Evolutionary conservation across 2,113 vertebrate species (phyloP).

Genomic region (Odocoileus hemionus): DNA sequence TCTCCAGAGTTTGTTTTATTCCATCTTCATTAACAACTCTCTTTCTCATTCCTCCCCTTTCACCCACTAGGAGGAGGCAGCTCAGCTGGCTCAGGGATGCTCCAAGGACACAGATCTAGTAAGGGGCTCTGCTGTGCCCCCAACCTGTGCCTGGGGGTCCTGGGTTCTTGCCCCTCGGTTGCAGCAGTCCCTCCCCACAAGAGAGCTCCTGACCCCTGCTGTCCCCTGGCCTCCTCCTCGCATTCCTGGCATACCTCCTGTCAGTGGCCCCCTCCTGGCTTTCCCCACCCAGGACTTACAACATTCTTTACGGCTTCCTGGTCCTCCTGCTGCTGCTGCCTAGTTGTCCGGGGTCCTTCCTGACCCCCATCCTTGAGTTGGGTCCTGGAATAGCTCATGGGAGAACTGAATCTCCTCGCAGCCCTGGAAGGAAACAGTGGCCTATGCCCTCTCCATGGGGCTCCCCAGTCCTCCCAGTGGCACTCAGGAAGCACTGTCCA

Average conservation of each 20-base stretch:
- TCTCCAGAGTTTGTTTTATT: not conserved
- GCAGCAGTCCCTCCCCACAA: not conserved
- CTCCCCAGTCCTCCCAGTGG: not conserved
- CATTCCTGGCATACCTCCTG: constrained; percentile 49
- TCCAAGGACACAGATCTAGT: not conserved
- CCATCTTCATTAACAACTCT: not conserved
- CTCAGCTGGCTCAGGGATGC: not conserved
- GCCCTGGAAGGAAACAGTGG: not conserved
- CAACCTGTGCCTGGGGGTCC: not conserved
- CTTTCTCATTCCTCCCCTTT: not conserved
- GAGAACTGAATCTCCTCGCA: not conserved
- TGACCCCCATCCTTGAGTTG: not conserved
- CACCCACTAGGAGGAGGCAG: not conserved
- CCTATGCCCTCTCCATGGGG: not conserved
- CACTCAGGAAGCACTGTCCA: not conserved
- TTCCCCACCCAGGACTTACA: not conserved
- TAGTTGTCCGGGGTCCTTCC: not conserved
- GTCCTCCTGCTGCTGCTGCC: not conserved
- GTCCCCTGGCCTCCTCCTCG: not conserved
- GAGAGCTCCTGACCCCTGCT: not conserved
- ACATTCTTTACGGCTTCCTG: not conserved
- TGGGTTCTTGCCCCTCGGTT: not conserved
- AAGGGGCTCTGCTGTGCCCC: fast-evolving
- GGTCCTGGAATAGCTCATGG: not conserved
- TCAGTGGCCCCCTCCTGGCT: not conserved